Evolutionary conservation across 1,140 invertebrate species (phyloP), one percentile per base, ranked within the genome.

Genomic region (Vanessa tameamea): DNA sequence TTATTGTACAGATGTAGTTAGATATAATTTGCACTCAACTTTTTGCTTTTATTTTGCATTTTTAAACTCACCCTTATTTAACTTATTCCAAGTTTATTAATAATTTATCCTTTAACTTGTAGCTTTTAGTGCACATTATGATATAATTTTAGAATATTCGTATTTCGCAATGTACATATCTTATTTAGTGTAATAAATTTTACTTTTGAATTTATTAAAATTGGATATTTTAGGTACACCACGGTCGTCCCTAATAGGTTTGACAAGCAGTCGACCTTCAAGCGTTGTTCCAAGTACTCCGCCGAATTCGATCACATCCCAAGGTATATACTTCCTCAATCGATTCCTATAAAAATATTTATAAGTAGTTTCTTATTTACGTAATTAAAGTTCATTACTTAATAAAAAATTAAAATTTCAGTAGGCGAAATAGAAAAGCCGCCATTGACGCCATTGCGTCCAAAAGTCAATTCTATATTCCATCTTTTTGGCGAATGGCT

Each of bases 401-500:
- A 31, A 4, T 59, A 26, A 26, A 26, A 8, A 23, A 57, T 9
- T 15, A 63, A 2, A 5, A 48, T 72, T 76, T 7, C 76, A 92
- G 88, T 88, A 8, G 82, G 82, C 5, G 90, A 92, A 13, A 61
- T 95, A 90, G 73, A 94, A 53, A 94, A 95, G 79, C 94, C 94
- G 68, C 94, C 95, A 7, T 90, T 97, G 72, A 96, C 96, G n/a
- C 94, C 95, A 47, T 93, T 95, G 26, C 94, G 98, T 69, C 97
- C 98, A 12, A 97, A 97, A 83, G 98, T 98, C 76, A 95, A 95
- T 81, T 99, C 98, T 81, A 97, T 99, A 89, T 94, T 99, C 43
- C 98, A 99, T 93, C 92, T 99, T 69, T 99, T 99, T 93, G 98
- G 98, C 14, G 96, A 98, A 85, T 99, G 98, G 98, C 93, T 99